These are phyloP conservation scores for Ametastegia equiseti DNA, from an alignment of 2,888 invertebrate genomes.

Conservation along the genomic window DNA sequence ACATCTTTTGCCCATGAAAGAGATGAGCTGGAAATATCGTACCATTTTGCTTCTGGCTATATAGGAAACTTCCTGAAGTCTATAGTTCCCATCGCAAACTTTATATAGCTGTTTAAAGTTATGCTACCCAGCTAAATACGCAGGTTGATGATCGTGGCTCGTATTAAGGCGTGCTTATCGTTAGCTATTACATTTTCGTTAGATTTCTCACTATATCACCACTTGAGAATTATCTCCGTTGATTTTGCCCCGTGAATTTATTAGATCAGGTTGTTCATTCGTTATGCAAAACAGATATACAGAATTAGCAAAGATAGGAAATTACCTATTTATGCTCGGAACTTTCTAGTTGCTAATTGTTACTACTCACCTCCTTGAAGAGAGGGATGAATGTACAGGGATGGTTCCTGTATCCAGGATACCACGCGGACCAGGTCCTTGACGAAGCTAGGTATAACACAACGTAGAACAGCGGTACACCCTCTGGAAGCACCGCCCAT, in stretches of 20 bases:
- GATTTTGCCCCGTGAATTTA: background rate
- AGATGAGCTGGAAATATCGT: background rate
- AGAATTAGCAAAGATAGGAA: too few species aligned
- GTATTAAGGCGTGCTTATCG: background rate
- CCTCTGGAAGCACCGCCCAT: slow-evolving; percentile 82
- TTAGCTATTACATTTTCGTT: background rate
- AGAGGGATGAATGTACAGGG: slow-evolving; percentile 86
- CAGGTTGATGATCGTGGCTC: slow-evolving; percentile 12
- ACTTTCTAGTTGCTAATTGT: background rate
- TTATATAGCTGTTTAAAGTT: slow-evolving; percentile 5
- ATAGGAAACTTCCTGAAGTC: background rate
- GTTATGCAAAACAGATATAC: background rate
- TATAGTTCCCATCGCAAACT: background rate
- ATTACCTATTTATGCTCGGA: too few species aligned
- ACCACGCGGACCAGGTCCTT: slow-evolving; percentile 86
- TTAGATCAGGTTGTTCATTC: background rate
- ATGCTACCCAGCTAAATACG: background rate
- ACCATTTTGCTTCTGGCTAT: background rate
- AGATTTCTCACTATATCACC: background rate
- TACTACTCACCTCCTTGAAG: slow-evolving; percentile 83
- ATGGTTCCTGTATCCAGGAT: slow-evolving; percentile 87
- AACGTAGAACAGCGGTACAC: slow-evolving; percentile 85
- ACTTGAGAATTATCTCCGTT: background rate
- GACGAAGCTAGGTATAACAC: slow-evolving; percentile 85
- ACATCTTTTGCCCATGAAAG: background rate